phyloP scores from a whole-genome alignment of 1,140 invertebrate genomes.

The Periplaneta americana region DNA sequence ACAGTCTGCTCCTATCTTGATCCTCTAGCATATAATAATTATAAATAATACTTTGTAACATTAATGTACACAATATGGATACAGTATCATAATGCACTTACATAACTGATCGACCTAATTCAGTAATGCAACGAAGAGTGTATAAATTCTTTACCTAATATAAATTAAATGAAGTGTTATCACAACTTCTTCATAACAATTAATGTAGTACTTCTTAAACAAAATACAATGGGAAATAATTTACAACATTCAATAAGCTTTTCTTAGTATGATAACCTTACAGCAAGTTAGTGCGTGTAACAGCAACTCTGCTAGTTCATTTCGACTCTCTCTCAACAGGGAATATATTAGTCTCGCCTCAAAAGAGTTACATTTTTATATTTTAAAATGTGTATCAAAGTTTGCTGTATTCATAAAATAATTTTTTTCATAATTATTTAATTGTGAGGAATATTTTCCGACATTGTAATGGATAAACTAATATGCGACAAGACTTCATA shows the following conservation, averaged over 20 bases:
- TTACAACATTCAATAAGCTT: background rate
- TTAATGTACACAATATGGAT: background rate
- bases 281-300: background rate
- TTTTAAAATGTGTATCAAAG: no score
- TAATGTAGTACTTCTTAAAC: background rate
- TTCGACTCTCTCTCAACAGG: background rate
- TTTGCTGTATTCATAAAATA: no score
- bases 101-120: background rate
- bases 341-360: no score
- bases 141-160: background rate
- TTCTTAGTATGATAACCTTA: background rate
- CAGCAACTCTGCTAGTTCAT: background rate
- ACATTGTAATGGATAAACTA: no score
- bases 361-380: no score
- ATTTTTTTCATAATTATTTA: no score
- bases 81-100: background rate
- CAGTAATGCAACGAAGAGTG: background rate
- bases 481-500: no score
- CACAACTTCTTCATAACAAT: background rate
- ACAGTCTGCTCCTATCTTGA: background rate
- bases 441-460: no score
- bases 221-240: background rate
- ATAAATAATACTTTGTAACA: background rate
- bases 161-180: background rate
- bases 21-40: background rate